Evolutionary conservation across 2,113 vertebrate species (phyloP).

Genomic region (Beaufortia kweichowensis): DNA sequence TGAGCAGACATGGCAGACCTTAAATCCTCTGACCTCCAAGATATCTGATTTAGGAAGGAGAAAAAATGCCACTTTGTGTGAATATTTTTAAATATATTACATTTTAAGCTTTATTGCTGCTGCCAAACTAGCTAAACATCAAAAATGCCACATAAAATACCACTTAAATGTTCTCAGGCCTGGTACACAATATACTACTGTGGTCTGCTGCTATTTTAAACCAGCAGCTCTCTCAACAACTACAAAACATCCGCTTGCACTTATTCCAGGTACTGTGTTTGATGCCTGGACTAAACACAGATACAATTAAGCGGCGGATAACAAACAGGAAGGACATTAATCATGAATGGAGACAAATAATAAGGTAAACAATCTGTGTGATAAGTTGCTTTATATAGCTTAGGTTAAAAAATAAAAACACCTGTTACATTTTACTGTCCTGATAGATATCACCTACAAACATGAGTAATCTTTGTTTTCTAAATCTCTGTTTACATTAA

Average conservation of each 20-base stretch:
- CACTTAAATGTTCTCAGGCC: neutral
- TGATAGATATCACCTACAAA: conserved; percentile 47
- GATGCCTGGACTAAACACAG: conserved; percentile 59
- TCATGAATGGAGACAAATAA: conserved; percentile 65
- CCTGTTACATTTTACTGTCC: conserved; percentile 62
- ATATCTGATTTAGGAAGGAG: neutral
- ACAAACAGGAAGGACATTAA: conserved; percentile 74
- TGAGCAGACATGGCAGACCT: neutral
- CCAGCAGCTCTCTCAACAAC: conserved; percentile 58
- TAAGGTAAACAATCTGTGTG: conserved; percentile 55
- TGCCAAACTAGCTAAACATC: neutral
- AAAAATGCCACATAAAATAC: neutral
- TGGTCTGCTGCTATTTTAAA: conserved; percentile 37
- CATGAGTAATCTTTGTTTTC: conserved; percentile 36
- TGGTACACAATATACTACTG: neutral
- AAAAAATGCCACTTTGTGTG: neutral
- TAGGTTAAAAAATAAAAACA: conserved; percentile 52
- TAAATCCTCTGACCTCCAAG: neutral
- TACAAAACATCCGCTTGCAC: conserved; percentile 70
- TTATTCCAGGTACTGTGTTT: conserved; percentile 46
- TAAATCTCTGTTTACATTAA: conserved; percentile 11
- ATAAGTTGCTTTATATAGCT: conserved; percentile 59
- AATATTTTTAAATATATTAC: conserved; percentile 38
- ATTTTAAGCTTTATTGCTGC: conserved; percentile 21
- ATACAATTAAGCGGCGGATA: conserved; percentile 63